A percentile compares a stretch with the other conserved stretches of the same genome.
Evolutionary conservation across 1,140 invertebrate genomes (phyloP).

Genomic region (Drosophila leontia): DNA sequence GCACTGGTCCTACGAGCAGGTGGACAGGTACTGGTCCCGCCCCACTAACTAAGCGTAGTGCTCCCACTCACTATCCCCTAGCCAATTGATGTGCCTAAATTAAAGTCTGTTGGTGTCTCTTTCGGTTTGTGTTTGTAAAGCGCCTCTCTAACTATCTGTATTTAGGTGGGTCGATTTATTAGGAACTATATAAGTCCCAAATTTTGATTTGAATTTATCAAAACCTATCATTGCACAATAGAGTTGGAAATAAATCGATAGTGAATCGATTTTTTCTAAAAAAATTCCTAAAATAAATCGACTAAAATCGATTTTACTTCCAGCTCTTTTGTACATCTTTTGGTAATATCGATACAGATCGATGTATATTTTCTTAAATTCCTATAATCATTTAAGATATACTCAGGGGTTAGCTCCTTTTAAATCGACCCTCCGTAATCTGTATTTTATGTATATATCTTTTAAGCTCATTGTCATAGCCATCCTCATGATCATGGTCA

Average conservation of each 20-base stretch:
- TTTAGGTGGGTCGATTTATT: conserved; percentile 17
- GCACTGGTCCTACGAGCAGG: conserved; percentile 83
- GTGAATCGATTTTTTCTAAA: too few species aligned
- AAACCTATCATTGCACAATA: too few species aligned
- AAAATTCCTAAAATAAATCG: too few species aligned
- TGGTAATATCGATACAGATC: too few species aligned
- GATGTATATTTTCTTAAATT: too few species aligned
- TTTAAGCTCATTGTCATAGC: conserved; percentile 43
- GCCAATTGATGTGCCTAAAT: conserved; percentile 39
- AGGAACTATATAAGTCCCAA: too few species aligned
- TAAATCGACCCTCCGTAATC: conserved; percentile 7
- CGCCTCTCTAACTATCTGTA: conserved; percentile 20
- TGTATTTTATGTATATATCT: conserved; percentile 40
- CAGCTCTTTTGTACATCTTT: too few species aligned
- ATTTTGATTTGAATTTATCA: too few species aligned
- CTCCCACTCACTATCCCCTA: conserved; percentile 25
- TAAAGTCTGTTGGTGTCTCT: conserved; percentile 39
- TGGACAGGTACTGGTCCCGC: conserved; percentile 78
- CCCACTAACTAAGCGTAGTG: conserved; percentile 44
- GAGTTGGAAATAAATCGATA: too few species aligned
- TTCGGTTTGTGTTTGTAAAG: conserved; percentile 51
- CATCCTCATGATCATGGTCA: conserved; percentile 41
- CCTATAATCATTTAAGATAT: too few species aligned
- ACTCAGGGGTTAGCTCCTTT: neutral
- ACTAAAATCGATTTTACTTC: too few species aligned